Evolutionary conservation across 2,797 vertebrate species (phyloP), one percentile per base, ranked within the genome.

Genomic region (Antennarius maculatus): DNA sequence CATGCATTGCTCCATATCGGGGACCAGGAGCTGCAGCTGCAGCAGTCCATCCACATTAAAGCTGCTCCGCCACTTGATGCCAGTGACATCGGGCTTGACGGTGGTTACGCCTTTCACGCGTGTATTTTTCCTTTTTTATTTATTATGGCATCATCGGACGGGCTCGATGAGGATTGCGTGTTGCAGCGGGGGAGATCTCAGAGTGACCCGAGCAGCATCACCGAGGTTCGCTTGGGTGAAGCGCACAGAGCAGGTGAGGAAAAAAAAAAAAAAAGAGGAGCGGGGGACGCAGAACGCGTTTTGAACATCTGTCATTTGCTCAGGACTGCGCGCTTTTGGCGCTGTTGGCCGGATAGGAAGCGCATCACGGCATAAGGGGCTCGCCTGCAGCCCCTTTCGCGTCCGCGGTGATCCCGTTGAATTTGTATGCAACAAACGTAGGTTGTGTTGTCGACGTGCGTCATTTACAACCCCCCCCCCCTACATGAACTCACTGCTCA

Each of bases 201-300:
- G 90, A 98, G 97, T 90, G 96, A 98, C 95, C 97, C 97, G 83
- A 98, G 93, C 94, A 97, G 92, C 95, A 94, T 95, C 94, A 93
- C 96, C 18, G 96, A 97, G 64, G 80, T 93, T 76, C 90, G 93
- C 66, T 54, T 92, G 60, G 93, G 87, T 61, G 92, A 93, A 77
- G 89, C 90, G 59, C 92, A 92, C 85, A 88, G 75, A 84, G 77
- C 95, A 96, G 97, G 97, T 97, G 93, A 87, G 65, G 41, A 65
- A n/a, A 48, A 0, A 87, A 62, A 41, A 65, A n/a, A 48, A 0
- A 27, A 14, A 28, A 18, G 46, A 49, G 1, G 14, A 10, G 29
- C 17, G 51, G 6, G 23, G 51, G 6, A 3, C 9, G 17, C 0
- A 7, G 50, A 14, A 61, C 37, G 53, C 45, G 45, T 54, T 67